phyloP scores from a whole-genome alignment of 2,113 vertebrate species.

The Oryzias celebensis region DNA sequence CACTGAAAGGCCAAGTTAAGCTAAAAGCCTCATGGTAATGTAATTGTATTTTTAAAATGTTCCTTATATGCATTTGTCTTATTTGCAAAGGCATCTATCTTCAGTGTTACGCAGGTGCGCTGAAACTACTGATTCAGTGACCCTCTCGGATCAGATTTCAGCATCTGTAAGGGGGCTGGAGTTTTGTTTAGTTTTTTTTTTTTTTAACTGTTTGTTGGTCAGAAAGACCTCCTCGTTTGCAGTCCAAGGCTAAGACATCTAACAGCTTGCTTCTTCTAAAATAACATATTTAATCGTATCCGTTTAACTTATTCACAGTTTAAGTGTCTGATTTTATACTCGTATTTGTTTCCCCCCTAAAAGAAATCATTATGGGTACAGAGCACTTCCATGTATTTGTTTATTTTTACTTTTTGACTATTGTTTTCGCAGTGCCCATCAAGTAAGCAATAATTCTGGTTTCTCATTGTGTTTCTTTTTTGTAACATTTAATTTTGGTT shows the following conservation, averaged over 20 bases:
- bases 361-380: no score
- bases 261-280: constrained; percentile 21
- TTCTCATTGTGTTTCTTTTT: no score
- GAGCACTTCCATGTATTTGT: no score
- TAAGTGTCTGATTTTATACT: neutral
- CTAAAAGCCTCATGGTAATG: neutral
- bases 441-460: no score
- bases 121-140: constrained; percentile 29
- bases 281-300: constrained; percentile 2
- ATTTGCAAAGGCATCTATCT: constrained; percentile 5
- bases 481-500: no score
- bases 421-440: no score
- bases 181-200: neutral
- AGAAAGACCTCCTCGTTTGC: neutral
- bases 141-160: constrained; percentile 58
- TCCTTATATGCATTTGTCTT: neutral
- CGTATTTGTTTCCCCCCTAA: no score
- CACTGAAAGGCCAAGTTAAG: neutral
- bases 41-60: neutral
- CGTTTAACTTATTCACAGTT: neutral
- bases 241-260: neutral
- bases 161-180: constrained; percentile 45
- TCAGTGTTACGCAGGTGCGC: constrained; percentile 22
- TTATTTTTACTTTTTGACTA: no score
- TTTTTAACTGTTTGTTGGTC: constrained; percentile 44